phyloP scores from a whole-genome alignment of 2,797 vertebrate species.

The Acridotheres tristis region DNA sequence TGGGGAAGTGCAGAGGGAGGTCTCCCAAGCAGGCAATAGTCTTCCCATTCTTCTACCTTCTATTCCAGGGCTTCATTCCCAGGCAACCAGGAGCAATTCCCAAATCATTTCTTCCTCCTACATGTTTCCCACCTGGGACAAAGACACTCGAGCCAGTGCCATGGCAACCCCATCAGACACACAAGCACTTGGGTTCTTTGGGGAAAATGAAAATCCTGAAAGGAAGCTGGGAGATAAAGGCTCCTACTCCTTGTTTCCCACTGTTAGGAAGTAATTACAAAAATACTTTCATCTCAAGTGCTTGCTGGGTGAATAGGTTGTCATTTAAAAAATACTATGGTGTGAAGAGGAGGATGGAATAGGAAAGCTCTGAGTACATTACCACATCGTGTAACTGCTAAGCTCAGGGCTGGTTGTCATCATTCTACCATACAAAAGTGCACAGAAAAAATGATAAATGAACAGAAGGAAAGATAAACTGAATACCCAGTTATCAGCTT shows the following conservation, averaged over 20 bases:
- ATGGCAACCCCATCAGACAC: constrained; percentile 78
- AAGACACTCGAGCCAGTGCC: constrained; percentile 73
- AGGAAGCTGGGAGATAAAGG: constrained; percentile 75
- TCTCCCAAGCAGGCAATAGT: constrained; percentile 49
- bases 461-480: not conserved
- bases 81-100: constrained; percentile 81
- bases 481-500: not conserved
- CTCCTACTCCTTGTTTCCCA: constrained; percentile 72
- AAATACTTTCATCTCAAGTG: constrained; percentile 70
- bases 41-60: constrained; percentile 64
- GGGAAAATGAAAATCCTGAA: constrained; percentile 77
- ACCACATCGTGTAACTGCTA: not conserved
- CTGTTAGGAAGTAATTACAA: constrained; percentile 77
- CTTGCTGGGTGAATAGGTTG: constrained; percentile 60
- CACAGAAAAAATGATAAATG: not conserved
- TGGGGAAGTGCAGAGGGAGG: constrained; percentile 40
- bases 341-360: not conserved
- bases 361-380: not conserved
- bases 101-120: constrained; percentile 79
- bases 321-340: not conserved
- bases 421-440: not conserved
- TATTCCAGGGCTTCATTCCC: constrained; percentile 75
- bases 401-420: not conserved
- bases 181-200: constrained; percentile 70
- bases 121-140: constrained; percentile 84